phyloP scores from a whole-genome alignment of 2,113 vertebrate species.

The Ancistrus triradiatus region DNA sequence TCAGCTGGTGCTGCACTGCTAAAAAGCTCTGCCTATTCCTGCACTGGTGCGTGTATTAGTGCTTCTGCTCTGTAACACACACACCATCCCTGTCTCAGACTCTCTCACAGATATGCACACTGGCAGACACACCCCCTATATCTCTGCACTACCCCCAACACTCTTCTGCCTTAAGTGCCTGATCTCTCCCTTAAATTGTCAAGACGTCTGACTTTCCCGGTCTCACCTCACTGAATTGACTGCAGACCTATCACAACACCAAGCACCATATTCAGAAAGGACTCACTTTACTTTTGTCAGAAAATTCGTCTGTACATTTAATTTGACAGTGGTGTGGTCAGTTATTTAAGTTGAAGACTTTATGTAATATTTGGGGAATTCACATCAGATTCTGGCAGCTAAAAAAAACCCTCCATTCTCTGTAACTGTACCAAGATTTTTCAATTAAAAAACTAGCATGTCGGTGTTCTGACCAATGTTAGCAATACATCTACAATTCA shows the following conservation, averaged over 20 bases:
- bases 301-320: too few species aligned
- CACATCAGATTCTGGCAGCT: too few species aligned
- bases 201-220: conserved; percentile 30
- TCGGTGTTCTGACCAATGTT: too few species aligned
- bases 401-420: too few species aligned
- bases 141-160: conserved; percentile 22
- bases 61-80: conserved; percentile 10
- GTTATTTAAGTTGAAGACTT: too few species aligned
- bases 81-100: conserved; percentile 1
- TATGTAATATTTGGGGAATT: too few species aligned
- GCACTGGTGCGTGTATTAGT: conserved; percentile 31
- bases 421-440: too few species aligned
- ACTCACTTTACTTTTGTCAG: too few species aligned
- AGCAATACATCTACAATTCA: too few species aligned
- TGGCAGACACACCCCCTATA: conserved; percentile 39
- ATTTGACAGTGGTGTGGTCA: too few species aligned
- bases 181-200: conserved; percentile 30
- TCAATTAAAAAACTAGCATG: too few species aligned
- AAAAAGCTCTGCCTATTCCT: conserved; percentile 38
- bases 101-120: conserved; percentile 16
- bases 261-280: too few species aligned
- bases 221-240: conserved; percentile 20
- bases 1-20: conserved; percentile 30
- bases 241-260: neutral
- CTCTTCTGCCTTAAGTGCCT: conserved; percentile 13